Percentiles rank a stretch among this genome's conserved stretches.
Evolutionary conservation across 2,888 invertebrate species (phyloP).

Genomic region (Sinelater perroti): DNA sequence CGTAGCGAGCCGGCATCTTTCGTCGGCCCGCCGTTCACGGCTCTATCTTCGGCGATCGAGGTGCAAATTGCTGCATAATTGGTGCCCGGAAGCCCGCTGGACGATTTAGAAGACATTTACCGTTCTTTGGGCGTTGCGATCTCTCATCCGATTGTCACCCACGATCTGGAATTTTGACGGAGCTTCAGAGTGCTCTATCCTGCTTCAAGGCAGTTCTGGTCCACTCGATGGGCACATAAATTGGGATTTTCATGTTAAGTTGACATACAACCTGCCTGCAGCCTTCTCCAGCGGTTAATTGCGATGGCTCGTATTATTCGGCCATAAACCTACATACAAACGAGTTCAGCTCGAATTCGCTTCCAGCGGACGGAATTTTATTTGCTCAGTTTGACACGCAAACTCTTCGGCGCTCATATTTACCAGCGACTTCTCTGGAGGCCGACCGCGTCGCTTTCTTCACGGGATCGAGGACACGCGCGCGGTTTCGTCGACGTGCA

Average conservation of each 20-base stretch:
- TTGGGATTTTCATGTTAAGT: constrained; percentile 29
- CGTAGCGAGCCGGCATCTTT: constrained; percentile 41
- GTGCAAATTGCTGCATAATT: constrained; percentile 30
- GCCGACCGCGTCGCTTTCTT: constrained; percentile 14
- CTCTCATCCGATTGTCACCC: too few species aligned
- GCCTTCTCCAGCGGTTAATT: constrained; percentile 35
- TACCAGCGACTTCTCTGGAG: constrained; percentile 19
- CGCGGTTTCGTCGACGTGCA: constrained; percentile 5
- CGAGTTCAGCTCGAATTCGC: constrained; percentile 32
- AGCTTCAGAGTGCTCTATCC: too few species aligned
- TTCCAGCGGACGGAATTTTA: constrained; percentile 28
- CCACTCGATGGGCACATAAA: constrained; percentile 28
- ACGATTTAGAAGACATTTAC: constrained; percentile 25
- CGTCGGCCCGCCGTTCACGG: constrained; percentile 25
- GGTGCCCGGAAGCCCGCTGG: constrained; percentile 12
- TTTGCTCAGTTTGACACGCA: constrained; percentile 13
- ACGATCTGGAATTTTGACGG: too few species aligned
- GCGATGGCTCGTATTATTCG: constrained; percentile 36
- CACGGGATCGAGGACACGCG: constrained; percentile 2
- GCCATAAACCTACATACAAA: constrained; percentile 39
- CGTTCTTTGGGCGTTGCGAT: constrained; percentile 15
- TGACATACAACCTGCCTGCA: constrained; percentile 28
- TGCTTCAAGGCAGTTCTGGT: too few species aligned
- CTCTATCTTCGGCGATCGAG: constrained; percentile 22
- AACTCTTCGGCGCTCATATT: constrained; percentile 13